Conservation (phyloP, 2,113 vertebrate genomes). For the Sebastes fasciatus region DNA sequence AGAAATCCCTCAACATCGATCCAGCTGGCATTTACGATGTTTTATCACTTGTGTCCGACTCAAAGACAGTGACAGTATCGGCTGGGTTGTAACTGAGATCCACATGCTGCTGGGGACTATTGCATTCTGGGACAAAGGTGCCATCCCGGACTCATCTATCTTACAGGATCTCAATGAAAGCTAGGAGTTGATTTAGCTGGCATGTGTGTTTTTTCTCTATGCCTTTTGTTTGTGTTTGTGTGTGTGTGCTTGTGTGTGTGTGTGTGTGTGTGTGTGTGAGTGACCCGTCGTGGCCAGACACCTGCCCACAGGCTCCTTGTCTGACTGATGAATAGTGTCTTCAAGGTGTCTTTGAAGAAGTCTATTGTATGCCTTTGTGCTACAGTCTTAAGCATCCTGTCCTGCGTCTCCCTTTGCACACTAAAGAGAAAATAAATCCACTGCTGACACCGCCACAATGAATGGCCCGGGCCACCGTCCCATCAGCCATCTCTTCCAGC, state of each 20-base stretch:
- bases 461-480: constrained; percentile 59
- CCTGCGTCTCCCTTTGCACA: constrained; percentile 64
- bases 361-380: constrained; percentile 80
- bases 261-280: constrained; percentile 59
- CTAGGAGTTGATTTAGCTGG: constrained; percentile 67
- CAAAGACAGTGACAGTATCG: constrained; percentile 23
- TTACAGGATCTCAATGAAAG: constrained; percentile 68
- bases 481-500: constrained; percentile 66
- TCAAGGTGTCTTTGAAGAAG: constrained; percentile 82
- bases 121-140: constrained; percentile 69
- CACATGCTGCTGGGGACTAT: constrained; percentile 46
- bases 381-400: constrained; percentile 72
- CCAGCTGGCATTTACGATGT: background rate
- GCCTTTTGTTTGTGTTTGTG: constrained; percentile 35
- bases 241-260: constrained; percentile 20
- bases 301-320: constrained; percentile 80
- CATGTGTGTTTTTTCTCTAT: constrained; percentile 55
- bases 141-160: constrained; percentile 66
- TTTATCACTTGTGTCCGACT: background rate
- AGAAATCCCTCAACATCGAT: constrained; percentile 8
- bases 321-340: constrained; percentile 81
- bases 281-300: constrained; percentile 80
- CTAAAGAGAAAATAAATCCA: constrained; percentile 76
- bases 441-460: constrained; percentile 68
- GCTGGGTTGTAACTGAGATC: constrained; percentile 45